Evolutionary conservation across 2,797 vertebrate genomes (phyloP).

Genomic region (Leptatherina wallacei): DNA sequence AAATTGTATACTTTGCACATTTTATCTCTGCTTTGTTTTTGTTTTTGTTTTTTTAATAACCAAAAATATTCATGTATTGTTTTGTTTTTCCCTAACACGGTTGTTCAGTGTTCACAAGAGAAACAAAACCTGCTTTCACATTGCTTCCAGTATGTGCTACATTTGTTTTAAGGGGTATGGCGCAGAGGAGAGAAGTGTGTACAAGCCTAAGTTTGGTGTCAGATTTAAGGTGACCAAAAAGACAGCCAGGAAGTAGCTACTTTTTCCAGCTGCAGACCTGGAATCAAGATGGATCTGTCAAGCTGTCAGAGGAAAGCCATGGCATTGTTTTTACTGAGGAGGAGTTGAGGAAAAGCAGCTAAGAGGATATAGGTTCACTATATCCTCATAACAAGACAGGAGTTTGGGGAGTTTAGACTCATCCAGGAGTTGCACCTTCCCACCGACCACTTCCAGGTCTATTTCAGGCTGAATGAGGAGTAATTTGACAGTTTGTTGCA

Average conservation of each 20-base stretch:
- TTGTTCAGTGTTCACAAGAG: background rate
- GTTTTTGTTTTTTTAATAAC: background rate
- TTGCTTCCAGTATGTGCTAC: too few relatives aligned
- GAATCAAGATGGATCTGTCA: background rate
- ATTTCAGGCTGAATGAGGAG: background rate
- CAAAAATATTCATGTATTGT: background rate
- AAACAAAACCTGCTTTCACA: too few relatives aligned
- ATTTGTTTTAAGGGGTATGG: too few relatives aligned
- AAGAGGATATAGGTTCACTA: background rate
- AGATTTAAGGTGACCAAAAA: background rate
- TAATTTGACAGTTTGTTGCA: background rate
- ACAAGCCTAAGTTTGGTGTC: background rate
- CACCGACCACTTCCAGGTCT: background rate
- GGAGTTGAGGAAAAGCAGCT: background rate
- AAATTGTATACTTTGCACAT: background rate
- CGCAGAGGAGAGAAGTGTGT: too few relatives aligned
- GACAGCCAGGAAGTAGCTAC: background rate
- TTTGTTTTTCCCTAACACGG: background rate
- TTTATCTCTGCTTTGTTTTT: background rate
- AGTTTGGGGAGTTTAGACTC: background rate
- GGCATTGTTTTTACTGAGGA: background rate
- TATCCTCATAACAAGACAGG: background rate
- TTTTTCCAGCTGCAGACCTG: background rate
- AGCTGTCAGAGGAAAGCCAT: background rate
- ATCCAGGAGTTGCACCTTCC: background rate